A percentile compares a stretch with the other conserved stretches of the same genome.
Evolutionary conservation across 1,140 invertebrate genomes (phyloP).

Genomic region (Pentalonia nigronervosa): DNA sequence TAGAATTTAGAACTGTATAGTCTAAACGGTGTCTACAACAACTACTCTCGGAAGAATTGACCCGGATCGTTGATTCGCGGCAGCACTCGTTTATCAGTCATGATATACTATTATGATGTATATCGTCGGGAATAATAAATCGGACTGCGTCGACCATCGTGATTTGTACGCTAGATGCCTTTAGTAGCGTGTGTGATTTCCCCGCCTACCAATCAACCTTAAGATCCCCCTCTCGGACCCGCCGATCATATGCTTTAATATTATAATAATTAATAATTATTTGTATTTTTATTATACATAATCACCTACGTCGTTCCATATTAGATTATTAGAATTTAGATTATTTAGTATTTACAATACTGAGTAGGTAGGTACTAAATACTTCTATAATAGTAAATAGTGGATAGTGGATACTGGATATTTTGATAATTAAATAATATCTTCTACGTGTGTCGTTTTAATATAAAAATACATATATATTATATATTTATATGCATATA

Average conservation of each 20-base stretch:
- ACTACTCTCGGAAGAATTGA: background rate
- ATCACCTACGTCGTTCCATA: background rate
- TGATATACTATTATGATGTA: background rate
- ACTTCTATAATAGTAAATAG: background rate
- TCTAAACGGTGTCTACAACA: background rate
- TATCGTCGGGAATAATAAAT: conserved; percentile 8
- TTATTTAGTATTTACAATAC: background rate
- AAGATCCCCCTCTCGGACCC: background rate
- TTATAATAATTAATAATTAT: background rate
- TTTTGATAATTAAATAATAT: background rate
- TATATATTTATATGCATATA: background rate
- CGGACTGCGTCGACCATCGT: background rate
- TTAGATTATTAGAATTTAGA: background rate
- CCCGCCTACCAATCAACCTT: background rate
- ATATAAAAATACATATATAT: background rate
- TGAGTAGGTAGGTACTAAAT: background rate
- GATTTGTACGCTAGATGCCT: conserved; percentile 43
- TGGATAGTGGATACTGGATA: background rate
- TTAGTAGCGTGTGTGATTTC: background rate
- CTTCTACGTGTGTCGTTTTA: background rate
- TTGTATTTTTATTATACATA: background rate
- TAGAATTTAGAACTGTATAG: background rate
- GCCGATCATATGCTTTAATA: background rate
- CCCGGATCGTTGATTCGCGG: background rate
- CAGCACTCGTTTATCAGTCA: background rate